phyloP scores from a whole-genome alignment of 2,113 vertebrate species.

The Tyto alba region DNA sequence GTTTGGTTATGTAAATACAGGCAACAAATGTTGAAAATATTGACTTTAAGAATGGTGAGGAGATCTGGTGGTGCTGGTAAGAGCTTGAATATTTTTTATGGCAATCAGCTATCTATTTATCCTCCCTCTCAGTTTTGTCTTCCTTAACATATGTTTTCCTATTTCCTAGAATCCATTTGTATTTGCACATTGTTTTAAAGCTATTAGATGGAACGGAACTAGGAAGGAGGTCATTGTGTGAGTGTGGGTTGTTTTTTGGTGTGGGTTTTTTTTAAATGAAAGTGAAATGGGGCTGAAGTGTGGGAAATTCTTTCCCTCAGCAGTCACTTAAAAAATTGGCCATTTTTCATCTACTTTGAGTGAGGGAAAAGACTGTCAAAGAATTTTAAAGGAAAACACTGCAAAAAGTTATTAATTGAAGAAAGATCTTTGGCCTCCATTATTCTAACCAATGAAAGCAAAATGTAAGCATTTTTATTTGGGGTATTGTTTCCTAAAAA shows the following conservation, averaged over 20 bases:
- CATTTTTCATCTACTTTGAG: conserved; percentile 12
- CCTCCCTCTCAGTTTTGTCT: neutral
- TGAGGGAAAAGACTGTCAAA: neutral
- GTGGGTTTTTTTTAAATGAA: neutral
- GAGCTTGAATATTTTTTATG: neutral
- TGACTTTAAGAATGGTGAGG: neutral
- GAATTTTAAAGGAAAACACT: conserved; percentile 31
- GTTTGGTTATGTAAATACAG: neutral
- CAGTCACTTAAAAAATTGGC: neutral
- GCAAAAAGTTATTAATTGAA: conserved; percentile 32
- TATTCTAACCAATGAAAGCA: neutral
- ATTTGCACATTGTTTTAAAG: neutral
- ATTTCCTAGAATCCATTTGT: neutral
- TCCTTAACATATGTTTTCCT: neutral
- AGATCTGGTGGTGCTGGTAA: neutral
- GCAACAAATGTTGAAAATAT: neutral
- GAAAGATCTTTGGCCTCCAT: conserved; percentile 24
- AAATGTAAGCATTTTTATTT: neutral
- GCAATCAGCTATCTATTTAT: neutral
- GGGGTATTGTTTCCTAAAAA: conserved; percentile 32
- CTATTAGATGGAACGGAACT: neutral
- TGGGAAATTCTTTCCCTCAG: conserved; percentile 42
- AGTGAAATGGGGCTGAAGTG: conserved; percentile 10
- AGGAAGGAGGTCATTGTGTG: neutral
- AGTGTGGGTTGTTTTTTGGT: neutral